phyloP scores from a whole-genome alignment of 2,888 invertebrate species.

The Tanypteryx hageni region DNA sequence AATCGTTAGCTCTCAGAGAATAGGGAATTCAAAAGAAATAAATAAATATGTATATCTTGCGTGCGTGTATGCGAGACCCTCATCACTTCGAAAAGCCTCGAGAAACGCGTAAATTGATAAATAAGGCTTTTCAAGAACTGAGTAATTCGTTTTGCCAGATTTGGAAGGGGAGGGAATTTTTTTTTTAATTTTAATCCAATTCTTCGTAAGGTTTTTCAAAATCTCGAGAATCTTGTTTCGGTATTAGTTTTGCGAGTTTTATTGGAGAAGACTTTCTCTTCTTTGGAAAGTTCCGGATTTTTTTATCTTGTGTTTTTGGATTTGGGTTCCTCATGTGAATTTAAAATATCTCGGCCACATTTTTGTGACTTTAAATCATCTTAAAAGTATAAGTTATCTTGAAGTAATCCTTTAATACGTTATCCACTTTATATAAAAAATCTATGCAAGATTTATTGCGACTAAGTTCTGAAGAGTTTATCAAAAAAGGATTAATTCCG shows the following conservation, averaged over 20 bases:
- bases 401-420: no score
- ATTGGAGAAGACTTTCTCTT: not conserved
- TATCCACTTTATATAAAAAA: no score
- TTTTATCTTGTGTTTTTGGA: not conserved
- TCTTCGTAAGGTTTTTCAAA: not conserved
- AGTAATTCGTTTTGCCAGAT: not conserved
- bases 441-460: no score
- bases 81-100: not conserved
- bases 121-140: not conserved
- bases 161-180: not conserved
- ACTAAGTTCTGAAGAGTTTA: no score
- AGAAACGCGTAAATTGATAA: constrained; percentile 18
- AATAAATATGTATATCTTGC: not conserved
- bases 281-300: constrained; percentile 4
- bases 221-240: not conserved
- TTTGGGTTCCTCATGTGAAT: not conserved
- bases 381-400: no score
- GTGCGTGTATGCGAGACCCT: not conserved
- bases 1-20: not conserved
- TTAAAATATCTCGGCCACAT: not conserved
- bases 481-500: no score
- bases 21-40: not conserved
- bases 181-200: not conserved
- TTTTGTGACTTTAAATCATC: no score
- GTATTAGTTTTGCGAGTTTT: not conserved